Base-by-base conservation (phyloP, 2,888 invertebrate species). In the Clivina fossor region DNA sequence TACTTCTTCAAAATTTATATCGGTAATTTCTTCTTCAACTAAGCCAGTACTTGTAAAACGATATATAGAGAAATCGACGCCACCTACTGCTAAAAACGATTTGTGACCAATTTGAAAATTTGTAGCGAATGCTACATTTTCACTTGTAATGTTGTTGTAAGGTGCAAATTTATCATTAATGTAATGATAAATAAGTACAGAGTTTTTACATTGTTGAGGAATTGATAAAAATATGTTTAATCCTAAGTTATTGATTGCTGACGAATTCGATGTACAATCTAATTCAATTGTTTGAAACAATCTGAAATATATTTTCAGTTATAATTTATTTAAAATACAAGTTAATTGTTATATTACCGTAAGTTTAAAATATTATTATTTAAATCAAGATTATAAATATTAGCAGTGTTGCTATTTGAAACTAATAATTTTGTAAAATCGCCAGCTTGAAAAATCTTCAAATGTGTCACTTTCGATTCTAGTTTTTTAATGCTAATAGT, bases 41-140 rank as follows among this genome's bases (percentile, higher is more conserved):
- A 71, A 41, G 11, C 63, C 66, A 4, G 20, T 24, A 49, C 64
- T 63, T 7, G 60, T 61, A 47, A 73, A 68, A 50, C 68, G 64
- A 47, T 68, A 71, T 18, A 74, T 71, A 4, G 51, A 57, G 37
- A 71, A 65, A 18, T 65, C 56, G 3, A 62, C 54, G 2, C 75
- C 75, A 48, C 70, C 69, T 15, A 74, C 58, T 7, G 73, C 71
- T 20, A 75, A 55, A 59, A 71, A 76, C 1, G 69, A 65, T 58
- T 70, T 67, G 32, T 67, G 68, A 8, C 70, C 71, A 20, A 71
- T 65, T 57, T 69, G 66, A 59, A 75, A 75, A 5, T 71, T 65
- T 9, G 63, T 61, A 16, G 72, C 65, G 37, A 64, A 59, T 4
- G 60, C 57, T 8, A 71, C 66, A 15, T 65, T 60, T 5, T 56